Percentiles rank a stretch among this genome's conserved stretches.
These are phyloP conservation scores for Lithophane semibrunnea DNA, from an alignment of 2,888 invertebrate species.

Conservation along the genomic window DNA sequence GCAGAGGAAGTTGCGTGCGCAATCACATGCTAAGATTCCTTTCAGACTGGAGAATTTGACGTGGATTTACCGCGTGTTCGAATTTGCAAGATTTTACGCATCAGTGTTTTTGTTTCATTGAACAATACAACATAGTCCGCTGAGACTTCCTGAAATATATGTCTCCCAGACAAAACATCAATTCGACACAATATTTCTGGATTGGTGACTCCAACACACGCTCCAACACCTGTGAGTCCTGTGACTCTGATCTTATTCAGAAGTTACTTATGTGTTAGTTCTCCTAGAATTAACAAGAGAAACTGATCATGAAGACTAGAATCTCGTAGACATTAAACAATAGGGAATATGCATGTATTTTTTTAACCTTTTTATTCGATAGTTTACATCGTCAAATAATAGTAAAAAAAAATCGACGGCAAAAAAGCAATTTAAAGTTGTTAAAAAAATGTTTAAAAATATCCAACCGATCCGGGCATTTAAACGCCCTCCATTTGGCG, in stretches of 20 bases:
- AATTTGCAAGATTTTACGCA: too few relatives aligned
- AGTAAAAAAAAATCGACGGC: too few relatives aligned
- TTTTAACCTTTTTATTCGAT: too few relatives aligned
- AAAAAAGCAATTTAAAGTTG: too few relatives aligned
- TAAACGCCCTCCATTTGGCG: too few relatives aligned
- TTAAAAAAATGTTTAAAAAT: too few relatives aligned
- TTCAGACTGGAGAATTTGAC: conserved; percentile 15
- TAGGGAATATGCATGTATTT: too few relatives aligned
- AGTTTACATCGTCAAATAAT: too few relatives aligned
- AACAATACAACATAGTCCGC: background rate
- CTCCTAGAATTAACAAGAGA: background rate
- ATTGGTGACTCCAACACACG: background rate
- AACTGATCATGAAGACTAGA: too few relatives aligned
- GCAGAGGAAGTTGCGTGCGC: conserved; percentile 48
- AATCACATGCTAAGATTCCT: conserved; percentile 15
- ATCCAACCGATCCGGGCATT: too few relatives aligned
- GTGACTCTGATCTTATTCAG: background rate
- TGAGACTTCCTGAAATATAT: background rate
- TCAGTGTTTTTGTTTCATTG: background rate
- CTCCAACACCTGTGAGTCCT: too few relatives aligned
- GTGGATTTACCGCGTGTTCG: background rate
- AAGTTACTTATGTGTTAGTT: background rate
- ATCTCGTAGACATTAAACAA: background rate
- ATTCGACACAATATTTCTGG: background rate
- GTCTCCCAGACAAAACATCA: background rate